A percentile compares a stretch with the other conserved stretches of the same genome.
These are phyloP conservation scores for Anolis apletophallus DNA, from an alignment of 2,797 vertebrate species.

Conservation along the genomic window DNA sequence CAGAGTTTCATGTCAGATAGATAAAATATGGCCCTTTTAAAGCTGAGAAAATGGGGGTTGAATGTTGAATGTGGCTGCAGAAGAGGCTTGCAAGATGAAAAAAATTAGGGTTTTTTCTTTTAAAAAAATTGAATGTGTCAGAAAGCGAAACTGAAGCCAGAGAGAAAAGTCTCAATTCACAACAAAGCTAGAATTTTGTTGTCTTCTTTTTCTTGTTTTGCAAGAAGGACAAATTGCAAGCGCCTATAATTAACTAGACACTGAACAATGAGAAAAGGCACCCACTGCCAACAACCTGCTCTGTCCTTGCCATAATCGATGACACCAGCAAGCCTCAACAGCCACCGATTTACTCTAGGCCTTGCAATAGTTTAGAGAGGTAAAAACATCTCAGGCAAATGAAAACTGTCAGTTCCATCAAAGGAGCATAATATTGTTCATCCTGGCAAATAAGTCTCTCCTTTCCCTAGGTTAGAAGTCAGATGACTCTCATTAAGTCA, in stretches of 20 bases:
- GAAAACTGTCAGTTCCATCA: conserved; percentile 48
- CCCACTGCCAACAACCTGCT: background rate
- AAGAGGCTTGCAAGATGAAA: no score
- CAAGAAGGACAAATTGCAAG: background rate
- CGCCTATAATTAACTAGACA: background rate
- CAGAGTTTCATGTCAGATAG: background rate
- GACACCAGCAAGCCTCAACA: background rate
- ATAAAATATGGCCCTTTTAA: background rate
- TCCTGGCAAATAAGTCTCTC: conserved; percentile 55
- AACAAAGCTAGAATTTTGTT: background rate
- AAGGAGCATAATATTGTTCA: conserved; percentile 59
- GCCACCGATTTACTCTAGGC: conserved; percentile 35
- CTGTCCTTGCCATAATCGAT: conserved; percentile 24
- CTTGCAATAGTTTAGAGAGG: conserved; percentile 17
- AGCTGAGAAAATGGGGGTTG: no score
- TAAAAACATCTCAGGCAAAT: conserved; percentile 52
- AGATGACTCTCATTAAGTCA: conserved; percentile 56
- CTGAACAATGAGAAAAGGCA: conserved; percentile 2
- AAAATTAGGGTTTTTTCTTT: no score
- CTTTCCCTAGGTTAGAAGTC: conserved; percentile 52
- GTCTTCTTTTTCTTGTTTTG: background rate
- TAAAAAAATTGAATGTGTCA: background rate
- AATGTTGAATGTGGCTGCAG: no score
- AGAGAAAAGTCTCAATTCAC: background rate
- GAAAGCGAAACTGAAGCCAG: background rate